Evolutionary conservation across 64 coral and sea anemone genomes (phyloP), one percentile per base, ranked within the genome.

Genomic region (Trachythela sp.): DNA sequence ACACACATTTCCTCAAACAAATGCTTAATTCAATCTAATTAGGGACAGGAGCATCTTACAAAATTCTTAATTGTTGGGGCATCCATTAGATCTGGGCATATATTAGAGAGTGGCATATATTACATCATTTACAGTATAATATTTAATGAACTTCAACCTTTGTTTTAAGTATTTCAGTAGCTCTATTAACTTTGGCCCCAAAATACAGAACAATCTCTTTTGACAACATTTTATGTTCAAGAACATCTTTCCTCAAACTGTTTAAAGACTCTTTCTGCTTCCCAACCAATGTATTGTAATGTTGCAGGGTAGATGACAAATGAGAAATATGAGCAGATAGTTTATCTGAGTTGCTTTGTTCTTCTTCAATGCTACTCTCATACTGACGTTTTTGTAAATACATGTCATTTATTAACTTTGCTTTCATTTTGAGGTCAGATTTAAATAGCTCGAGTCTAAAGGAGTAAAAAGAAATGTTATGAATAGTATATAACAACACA

Each of bases 391-490:
- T 13, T 37, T 80, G 33, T 80, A 37, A 37, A 39, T 36, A 80
- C 75, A 80, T 80, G 13, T 80, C 75, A 36, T 80, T 80, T 80
- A 80, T 80, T 39, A 80, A 39, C 30, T 35, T 37, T 6, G 75
- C 32, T 35, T 80, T 80, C 75, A 80, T 80, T 80, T 80, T 36
- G 15, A 80, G 9, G 2, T 80, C 75, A 80, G 33, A 35, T 80
- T 80, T 80, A 6, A 80, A 80, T 9, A 80, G 33, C 35, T 80
- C 75, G 35, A 80, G 75, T 39, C 75, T 80, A 39, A 80, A 80
- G 30, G 35, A 36, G 29, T 0, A 80, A 39, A 80, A 80, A 37
- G 13, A 45, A 45, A 45, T 45, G 42, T 45, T 45, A 45, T 45
- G 42, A 45, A n/a, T n/a, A n/a, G n/a, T n/a, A n/a, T n/a, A n/a